phyloP scores from a whole-genome alignment of 53 echinoderm and acorn worm genomes.

The Apostichopus leukothele region DNA sequence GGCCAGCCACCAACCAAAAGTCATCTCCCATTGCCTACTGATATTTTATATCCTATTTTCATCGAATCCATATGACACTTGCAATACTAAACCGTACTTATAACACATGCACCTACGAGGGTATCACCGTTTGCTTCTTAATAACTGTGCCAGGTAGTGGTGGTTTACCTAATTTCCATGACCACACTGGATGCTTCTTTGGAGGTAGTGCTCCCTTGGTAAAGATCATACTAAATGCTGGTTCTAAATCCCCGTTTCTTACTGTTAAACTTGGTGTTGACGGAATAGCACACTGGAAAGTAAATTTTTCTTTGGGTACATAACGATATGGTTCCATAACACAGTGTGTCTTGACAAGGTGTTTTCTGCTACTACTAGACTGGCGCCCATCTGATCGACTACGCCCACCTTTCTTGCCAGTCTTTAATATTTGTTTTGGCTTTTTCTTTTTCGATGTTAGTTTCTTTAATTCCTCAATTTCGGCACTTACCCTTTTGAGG shows the following conservation, averaged over 20 bases:
- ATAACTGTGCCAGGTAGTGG: slow-evolving; percentile 64
- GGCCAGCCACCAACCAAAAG: too few relatives aligned
- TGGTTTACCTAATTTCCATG: slow-evolving; percentile 71
- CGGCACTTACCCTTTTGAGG: slow-evolving; percentile 37
- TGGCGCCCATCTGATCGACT: neutral
- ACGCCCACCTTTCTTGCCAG: neutral
- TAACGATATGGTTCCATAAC: neutral
- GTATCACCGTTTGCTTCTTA: neutral
- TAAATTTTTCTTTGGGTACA: slow-evolving; percentile 54
- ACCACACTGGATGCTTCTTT: slow-evolving; percentile 79
- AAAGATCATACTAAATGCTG: slow-evolving; percentile 65
- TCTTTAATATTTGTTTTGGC: neutral
- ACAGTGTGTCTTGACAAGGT: neutral
- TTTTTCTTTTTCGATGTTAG: slow-evolving; percentile 19
- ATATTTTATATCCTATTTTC: too few relatives aligned
- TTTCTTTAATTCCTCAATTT: slow-evolving; percentile 46
- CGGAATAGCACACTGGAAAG: slow-evolving; percentile 55
- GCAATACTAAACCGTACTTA: too few relatives aligned
- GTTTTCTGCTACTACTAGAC: neutral
- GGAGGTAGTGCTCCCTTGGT: slow-evolving; percentile 55
- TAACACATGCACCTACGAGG: too few relatives aligned
- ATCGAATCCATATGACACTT: too few relatives aligned
- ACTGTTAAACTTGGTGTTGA: slow-evolving; percentile 72
- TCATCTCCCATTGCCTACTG: too few relatives aligned
- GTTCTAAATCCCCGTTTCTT: slow-evolving; percentile 71